phyloP scores from a whole-genome alignment of 1,140 invertebrate genomes.

The Pogonognathellus flavescens region DNA sequence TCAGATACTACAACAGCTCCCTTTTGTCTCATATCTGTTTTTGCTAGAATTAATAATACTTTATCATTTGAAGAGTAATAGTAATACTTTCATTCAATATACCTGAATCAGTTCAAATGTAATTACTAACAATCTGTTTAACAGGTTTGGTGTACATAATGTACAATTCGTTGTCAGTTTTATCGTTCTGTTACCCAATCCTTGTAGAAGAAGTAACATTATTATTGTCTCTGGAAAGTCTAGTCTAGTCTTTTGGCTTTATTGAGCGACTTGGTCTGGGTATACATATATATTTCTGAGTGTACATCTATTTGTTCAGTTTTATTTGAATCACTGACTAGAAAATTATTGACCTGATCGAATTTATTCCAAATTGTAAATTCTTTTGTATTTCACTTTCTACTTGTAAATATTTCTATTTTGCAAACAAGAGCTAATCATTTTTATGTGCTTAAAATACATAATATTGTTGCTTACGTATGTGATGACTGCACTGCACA shows the following conservation, averaged over 20 bases:
- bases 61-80: too few relatives aligned
- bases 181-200: not conserved
- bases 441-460: not conserved
- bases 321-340: constrained; percentile 28
- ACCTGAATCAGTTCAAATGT: too few relatives aligned
- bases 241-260: constrained; percentile 26
- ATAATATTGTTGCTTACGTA: not conserved
- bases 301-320: not conserved
- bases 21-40: too few relatives aligned
- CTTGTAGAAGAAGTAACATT: not conserved
- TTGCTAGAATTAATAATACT: too few relatives aligned
- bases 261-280: constrained; percentile 34
- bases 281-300: constrained; percentile 4
- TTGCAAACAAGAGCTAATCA: not conserved
- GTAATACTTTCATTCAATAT: too few relatives aligned
- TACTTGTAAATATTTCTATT: not conserved
- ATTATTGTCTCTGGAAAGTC: not conserved
- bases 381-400: not conserved
- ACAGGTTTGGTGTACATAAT: too few relatives aligned
- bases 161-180: too few relatives aligned
- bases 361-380: not conserved
- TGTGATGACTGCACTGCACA: not conserved
- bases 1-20: too few relatives aligned
- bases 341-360: constrained; percentile 32
- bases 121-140: too few relatives aligned